A percentile compares a stretch with the other conserved stretches of the same genome.
phyloP scores from a whole-genome alignment of 2,888 invertebrate genomes.

The Brachylomia viminalis region DNA sequence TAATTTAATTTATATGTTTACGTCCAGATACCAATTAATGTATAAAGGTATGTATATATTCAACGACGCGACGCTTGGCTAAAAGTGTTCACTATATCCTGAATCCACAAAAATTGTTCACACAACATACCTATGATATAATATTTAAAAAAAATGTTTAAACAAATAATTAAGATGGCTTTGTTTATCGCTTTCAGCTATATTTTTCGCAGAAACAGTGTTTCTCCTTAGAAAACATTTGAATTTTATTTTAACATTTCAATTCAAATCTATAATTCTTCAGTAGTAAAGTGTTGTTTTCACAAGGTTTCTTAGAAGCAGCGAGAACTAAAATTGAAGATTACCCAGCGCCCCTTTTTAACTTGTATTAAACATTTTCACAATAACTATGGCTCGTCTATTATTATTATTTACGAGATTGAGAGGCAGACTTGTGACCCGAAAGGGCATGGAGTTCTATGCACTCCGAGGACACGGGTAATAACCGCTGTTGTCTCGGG shows the following conservation, averaged over 20 bases:
- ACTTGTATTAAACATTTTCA: not conserved
- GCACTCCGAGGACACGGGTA: conserved; percentile 42
- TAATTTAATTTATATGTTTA: not conserved
- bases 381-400: not conserved
- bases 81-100: not conserved
- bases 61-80: too few species aligned
- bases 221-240: not conserved
- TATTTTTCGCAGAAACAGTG: not conserved
- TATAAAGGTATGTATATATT: too few species aligned
- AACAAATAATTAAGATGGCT: not conserved
- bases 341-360: not conserved
- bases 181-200: not conserved
- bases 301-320: not conserved
- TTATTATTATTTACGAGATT: not conserved
- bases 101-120: not conserved
- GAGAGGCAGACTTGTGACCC: conserved; percentile 30
- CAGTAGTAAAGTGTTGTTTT: not conserved
- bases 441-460: conserved; percentile 43
- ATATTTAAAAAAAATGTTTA: not conserved
- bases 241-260: too few species aligned
- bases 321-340: not conserved
- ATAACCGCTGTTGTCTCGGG: conserved; percentile 36
- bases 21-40: not conserved
- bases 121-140: not conserved
- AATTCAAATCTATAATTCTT: not conserved